Evolutionary conservation across 53 echinoderm and acorn worm genomes (phyloP).

Genomic region (Temnopleurus reevesii): DNA sequence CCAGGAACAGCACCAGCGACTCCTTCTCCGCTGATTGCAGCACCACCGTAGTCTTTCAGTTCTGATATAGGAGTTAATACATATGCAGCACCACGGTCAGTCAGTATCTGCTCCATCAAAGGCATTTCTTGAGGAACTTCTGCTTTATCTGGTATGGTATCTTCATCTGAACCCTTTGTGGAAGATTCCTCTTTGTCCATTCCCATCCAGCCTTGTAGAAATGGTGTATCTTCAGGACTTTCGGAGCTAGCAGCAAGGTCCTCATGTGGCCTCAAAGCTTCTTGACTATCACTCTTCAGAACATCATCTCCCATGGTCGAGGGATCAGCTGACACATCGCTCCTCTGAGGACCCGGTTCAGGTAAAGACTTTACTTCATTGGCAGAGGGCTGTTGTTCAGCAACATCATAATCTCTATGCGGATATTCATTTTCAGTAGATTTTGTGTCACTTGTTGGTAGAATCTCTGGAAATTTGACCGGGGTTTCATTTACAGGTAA

Average conservation of each 20-base stretch:
- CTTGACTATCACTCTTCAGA: neutral
- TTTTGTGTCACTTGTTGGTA: neutral
- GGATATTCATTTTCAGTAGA: neutral
- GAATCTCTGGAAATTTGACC: neutral
- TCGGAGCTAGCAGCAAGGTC: neutral
- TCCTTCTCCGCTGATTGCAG: constrained; percentile 26
- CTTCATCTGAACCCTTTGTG: neutral
- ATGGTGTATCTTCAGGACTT: neutral
- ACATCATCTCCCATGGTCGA: neutral
- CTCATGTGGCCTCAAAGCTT: neutral
- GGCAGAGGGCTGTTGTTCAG: neutral
- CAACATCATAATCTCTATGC: neutral
- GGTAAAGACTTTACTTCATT: too few relatives aligned
- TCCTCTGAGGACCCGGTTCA: neutral
- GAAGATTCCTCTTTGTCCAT: neutral
- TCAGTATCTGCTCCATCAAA: constrained; percentile 63
- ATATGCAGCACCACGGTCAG: constrained; percentile 77
- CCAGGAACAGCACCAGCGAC: constrained; percentile 55
- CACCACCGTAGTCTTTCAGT: constrained; percentile 2
- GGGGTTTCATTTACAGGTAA: constrained; percentile 9
- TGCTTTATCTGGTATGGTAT: neutral
- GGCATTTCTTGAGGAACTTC: neutral
- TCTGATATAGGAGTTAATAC: constrained; percentile 60
- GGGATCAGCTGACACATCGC: neutral
- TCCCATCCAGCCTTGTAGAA: constrained; percentile 21